phyloP scores from a whole-genome alignment of 1,140 invertebrate species.

The Phthorimaea operculella region DNA sequence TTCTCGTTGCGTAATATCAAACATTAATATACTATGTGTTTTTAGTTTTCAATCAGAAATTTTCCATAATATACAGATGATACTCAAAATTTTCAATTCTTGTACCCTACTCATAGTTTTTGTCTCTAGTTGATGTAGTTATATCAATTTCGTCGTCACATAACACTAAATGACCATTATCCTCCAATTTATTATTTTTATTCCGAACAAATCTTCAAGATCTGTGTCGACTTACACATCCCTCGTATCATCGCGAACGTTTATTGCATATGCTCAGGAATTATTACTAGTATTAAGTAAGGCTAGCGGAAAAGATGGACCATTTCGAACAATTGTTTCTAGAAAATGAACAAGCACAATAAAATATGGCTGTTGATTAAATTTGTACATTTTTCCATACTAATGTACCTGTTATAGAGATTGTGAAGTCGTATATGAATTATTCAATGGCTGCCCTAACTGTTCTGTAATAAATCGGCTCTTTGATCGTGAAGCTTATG shows the following conservation, averaged over 20 bases:
- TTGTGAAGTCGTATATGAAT: not conserved
- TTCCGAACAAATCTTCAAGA: not conserved
- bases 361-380: not conserved
- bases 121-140: too few relatives aligned
- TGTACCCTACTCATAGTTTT: too few relatives aligned
- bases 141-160: too few relatives aligned
- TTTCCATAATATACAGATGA: too few relatives aligned
- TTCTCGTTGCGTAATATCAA: too few relatives aligned
- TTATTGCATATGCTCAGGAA: not conserved
- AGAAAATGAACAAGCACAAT: not conserved
- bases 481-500: too few relatives aligned
- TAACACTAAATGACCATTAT: not conserved
- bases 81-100: too few relatives aligned
- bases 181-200: not conserved
- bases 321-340: not conserved
- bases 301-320: conserved; percentile 1
- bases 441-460: not conserved
- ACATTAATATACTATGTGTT: too few relatives aligned
- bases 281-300: conserved; percentile 5
- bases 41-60: too few relatives aligned
- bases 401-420: not conserved
- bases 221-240: not conserved
- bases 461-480: not conserved
- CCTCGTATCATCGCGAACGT: not conserved
- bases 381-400: not conserved